phyloP scores from a whole-genome alignment of 2,888 invertebrate species.

The Hydrotaea cyrtoneurina region DNA sequence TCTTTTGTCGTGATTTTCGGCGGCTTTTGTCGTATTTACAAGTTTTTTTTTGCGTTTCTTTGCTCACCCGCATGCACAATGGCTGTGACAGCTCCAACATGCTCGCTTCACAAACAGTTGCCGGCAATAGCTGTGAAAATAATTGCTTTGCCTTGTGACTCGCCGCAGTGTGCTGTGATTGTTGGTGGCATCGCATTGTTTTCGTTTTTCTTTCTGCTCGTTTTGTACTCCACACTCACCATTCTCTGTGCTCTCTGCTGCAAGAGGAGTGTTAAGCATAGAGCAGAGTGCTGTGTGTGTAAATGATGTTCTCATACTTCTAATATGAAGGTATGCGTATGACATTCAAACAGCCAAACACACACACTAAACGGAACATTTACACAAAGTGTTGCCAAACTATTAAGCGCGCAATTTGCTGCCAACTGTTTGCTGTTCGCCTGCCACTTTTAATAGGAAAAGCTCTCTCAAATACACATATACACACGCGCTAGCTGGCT shows the following conservation, averaged over 20 bases:
- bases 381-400: conserved; percentile 56
- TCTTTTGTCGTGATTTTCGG: too few species aligned
- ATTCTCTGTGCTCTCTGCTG: background rate
- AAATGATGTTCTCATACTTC: conserved; percentile 26
- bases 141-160: conserved; percentile 56
- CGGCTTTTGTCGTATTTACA: too few species aligned
- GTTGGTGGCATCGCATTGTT: background rate
- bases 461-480: conserved; percentile 42
- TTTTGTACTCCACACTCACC: background rate
- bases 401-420: conserved; percentile 65
- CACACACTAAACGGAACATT: conserved; percentile 20
- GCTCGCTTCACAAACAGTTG: background rate
- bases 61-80: background rate
- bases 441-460: conserved; percentile 74
- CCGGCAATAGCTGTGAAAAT: conserved; percentile 58
- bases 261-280: conserved; percentile 31
- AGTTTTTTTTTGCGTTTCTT: background rate
- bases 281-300: conserved; percentile 4
- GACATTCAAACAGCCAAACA: conserved; percentile 10
- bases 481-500: background rate
- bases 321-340: conserved; percentile 34
- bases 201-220: background rate
- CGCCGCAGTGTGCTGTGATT: conserved; percentile 27
- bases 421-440: conserved; percentile 69
- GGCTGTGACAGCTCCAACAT: background rate